Percentiles rank a stretch among this genome's conserved stretches.
Conservation (phyloP, 2,888 invertebrate genomes). For the Drosophila anceps region DNA sequence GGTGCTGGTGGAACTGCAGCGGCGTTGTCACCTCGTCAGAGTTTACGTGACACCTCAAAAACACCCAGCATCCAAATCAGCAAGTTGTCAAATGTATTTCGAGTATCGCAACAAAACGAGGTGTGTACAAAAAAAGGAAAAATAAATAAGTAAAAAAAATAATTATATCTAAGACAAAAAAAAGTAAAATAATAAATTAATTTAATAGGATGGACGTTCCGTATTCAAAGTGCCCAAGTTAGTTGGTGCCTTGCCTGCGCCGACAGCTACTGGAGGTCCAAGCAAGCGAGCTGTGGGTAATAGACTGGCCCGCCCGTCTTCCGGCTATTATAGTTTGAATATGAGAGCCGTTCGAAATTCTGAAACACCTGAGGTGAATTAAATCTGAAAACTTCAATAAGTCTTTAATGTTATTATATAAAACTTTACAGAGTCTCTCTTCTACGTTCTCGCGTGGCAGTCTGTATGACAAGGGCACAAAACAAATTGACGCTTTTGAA, state of each 20-base stretch:
- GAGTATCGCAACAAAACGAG: slow-evolving; percentile 44
- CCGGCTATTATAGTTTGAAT: slow-evolving; percentile 84
- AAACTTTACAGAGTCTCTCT: slow-evolving; percentile 80
- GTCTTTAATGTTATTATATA: neutral
- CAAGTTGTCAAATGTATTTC: slow-evolving; percentile 34
- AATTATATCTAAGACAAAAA: neutral
- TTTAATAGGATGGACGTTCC: slow-evolving; percentile 62
- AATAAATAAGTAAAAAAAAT: too few species aligned
- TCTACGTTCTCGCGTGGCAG: slow-evolving; percentile 84
- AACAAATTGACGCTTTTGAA: slow-evolving; percentile 45
- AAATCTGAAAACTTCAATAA: neutral
- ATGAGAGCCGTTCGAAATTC: slow-evolving; percentile 64
- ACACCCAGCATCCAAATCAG: slow-evolving; percentile 54
- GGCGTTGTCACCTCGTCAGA: slow-evolving; percentile 42
- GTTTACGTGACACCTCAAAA: slow-evolving; percentile 61
- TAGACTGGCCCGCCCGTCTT: slow-evolving; percentile 83
- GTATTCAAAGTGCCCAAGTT: slow-evolving; percentile 83
- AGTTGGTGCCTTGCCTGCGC: slow-evolving; percentile 80
- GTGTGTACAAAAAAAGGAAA: slow-evolving; percentile 22
- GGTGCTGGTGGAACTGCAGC: slow-evolving; percentile 18
- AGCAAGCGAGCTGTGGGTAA: slow-evolving; percentile 72
- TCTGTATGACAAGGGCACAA: slow-evolving; percentile 66
- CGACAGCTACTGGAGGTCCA: slow-evolving; percentile 48
- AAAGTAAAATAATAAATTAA: neutral
- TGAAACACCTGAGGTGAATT: slow-evolving; percentile 73